Evolutionary conservation across 2,888 invertebrate species (phyloP).

Genomic region (Nycteola revayana): DNA sequence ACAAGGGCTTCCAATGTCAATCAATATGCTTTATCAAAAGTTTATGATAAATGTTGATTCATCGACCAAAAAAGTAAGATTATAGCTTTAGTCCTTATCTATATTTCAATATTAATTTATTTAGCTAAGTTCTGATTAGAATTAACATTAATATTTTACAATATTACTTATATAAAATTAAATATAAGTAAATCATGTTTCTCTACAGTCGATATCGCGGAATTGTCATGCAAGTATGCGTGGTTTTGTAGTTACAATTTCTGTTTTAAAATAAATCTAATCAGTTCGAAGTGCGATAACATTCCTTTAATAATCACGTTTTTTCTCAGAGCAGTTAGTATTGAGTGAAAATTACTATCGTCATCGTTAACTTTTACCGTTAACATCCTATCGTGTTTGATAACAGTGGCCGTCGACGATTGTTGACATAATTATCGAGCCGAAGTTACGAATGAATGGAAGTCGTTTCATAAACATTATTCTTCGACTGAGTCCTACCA

Average conservation of each 20-base stretch:
- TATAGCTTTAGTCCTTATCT: too few relatives aligned
- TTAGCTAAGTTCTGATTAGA: too few relatives aligned
- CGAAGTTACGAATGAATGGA: conserved; percentile 45
- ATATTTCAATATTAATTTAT: too few relatives aligned
- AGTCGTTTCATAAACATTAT: conserved; percentile 49
- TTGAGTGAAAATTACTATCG: conserved; percentile 27
- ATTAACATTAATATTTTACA: too few relatives aligned
- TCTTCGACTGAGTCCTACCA: conserved; percentile 11
- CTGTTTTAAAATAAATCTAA: conserved; percentile 35
- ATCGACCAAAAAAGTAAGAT: too few relatives aligned
- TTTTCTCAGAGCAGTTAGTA: conserved; percentile 23
- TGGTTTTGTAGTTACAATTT: conserved; percentile 23
- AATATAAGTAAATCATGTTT: too few relatives aligned
- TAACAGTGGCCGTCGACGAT: conserved; percentile 50
- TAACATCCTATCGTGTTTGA: conserved; percentile 65
- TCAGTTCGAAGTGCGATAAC: conserved; percentile 52
- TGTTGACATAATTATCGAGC: conserved; percentile 60
- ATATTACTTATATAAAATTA: not conserved
- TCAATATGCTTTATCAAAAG: too few relatives aligned
- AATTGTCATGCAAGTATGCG: conserved; percentile 17
- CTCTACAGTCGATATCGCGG: not conserved
- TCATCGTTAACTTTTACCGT: conserved; percentile 18
- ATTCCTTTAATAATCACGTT: conserved; percentile 70
- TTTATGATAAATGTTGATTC: too few relatives aligned
- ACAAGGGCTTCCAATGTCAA: too few relatives aligned